Percentiles rank a stretch among this genome's conserved stretches.
Conservation (phyloP, 2,797 vertebrate genomes). For the Alca torda region DNA sequence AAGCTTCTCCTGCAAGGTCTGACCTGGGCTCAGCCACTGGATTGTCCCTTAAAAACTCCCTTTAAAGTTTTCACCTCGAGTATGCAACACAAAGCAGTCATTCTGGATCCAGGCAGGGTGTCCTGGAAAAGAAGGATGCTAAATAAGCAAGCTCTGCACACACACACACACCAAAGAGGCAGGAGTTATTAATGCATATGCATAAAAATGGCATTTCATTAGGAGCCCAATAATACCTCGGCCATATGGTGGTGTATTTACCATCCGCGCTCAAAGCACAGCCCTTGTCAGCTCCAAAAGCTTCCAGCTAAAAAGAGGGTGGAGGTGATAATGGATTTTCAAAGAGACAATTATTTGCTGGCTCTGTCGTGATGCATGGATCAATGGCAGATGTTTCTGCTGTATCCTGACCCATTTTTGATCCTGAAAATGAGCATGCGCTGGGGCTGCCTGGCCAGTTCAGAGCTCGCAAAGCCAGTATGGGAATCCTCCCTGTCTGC, state of each 20-base stretch:
- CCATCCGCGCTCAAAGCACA: not conserved
- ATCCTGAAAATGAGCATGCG: accelerated
- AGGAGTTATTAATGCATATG: not conserved
- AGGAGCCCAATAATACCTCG: not conserved
- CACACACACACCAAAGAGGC: not conserved
- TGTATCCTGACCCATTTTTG: not conserved
- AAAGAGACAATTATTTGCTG: not conserved
- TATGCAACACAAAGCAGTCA: accelerated
- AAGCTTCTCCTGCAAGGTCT: not conserved
- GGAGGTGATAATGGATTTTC: constrained; percentile 52
- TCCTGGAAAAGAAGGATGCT: not conserved
- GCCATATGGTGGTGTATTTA: constrained; percentile 2
- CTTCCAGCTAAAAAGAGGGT: not conserved
- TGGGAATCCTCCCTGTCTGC: not conserved
- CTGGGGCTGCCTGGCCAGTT: not conserved
- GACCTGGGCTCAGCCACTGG: not conserved
- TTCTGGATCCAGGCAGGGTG: not conserved
- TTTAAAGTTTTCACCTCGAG: not conserved
- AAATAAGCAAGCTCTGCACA: not conserved
- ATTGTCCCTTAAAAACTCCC: not conserved
- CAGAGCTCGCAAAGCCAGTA: not conserved
- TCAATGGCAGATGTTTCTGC: not conserved
- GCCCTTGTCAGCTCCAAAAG: constrained; percentile 1
- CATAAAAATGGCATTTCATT: not conserved
- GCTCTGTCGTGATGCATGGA: not conserved